phyloP scores from a whole-genome alignment of 2,113 vertebrate species.

The Mugil cephalus region DNA sequence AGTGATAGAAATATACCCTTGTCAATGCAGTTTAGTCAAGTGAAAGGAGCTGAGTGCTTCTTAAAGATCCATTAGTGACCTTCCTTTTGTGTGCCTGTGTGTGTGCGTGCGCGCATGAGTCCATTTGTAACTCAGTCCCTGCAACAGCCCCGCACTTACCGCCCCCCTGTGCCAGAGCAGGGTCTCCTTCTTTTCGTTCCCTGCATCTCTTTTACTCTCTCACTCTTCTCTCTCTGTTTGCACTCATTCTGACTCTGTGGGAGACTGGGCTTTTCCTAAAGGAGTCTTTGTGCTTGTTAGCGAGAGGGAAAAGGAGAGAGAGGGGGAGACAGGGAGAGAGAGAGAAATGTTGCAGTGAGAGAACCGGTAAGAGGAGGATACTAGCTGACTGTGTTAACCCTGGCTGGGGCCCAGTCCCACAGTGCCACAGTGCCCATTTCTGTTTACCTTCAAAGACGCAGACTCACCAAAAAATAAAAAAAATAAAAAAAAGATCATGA shows the following conservation, averaged over 20 bases:
- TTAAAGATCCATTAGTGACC: conserved; percentile 75
- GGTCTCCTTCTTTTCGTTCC: conserved; percentile 69
- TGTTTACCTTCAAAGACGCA: conserved; percentile 54
- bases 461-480: conserved; percentile 18
- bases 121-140: conserved; percentile 79
- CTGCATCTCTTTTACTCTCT: conserved; percentile 38
- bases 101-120: conserved; percentile 26
- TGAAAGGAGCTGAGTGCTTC: conserved; percentile 52
- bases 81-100: conserved; percentile 29
- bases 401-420: conserved; percentile 59
- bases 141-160: conserved; percentile 59
- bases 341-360: conserved; percentile 51
- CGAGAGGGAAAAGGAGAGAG: conserved; percentile 30
- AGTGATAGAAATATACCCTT: conserved; percentile 33
- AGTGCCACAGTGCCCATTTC: conserved; percentile 49
- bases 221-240: conserved; percentile 52
- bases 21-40: conserved; percentile 51
- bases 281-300: conserved; percentile 72
- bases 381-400: conserved; percentile 64
- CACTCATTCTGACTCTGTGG: conserved; percentile 69
- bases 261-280: conserved; percentile 73
- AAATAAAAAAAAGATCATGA: conserved; percentile 5
- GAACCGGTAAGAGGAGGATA: conserved; percentile 66
- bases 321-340: conserved; percentile 23
- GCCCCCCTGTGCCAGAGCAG: conserved; percentile 69